Percentiles rank a stretch among this genome's conserved stretches.
These are phyloP conservation scores for Camptogramma bilineatum DNA, from an alignment of 2,888 invertebrate genomes.

Conservation along the genomic window DNA sequence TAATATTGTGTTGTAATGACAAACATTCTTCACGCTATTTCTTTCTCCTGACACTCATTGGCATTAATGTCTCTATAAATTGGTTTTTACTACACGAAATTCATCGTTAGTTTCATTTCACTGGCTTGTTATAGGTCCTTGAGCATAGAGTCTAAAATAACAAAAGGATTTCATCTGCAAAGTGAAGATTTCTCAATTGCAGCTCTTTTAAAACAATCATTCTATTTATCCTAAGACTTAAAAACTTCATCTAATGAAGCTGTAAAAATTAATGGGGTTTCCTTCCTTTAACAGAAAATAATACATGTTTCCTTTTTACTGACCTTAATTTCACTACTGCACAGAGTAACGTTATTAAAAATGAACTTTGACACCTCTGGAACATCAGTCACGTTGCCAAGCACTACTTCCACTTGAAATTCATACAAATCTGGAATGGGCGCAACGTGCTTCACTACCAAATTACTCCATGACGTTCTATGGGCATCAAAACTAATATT, in stretches of 20 bases:
- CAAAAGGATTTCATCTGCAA: too few species aligned
- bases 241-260: background rate
- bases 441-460: slow-evolving; percentile 55
- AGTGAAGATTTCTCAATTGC: too few species aligned
- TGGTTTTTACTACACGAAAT: too few species aligned
- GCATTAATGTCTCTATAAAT: too few species aligned
- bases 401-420: slow-evolving; percentile 55
- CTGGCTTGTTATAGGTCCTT: too few species aligned
- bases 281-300: background rate
- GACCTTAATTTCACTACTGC: slow-evolving; percentile 70
- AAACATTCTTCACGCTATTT: too few species aligned
- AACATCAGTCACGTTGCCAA: slow-evolving; percentile 51
- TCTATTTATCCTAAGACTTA: too few species aligned
- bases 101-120: too few species aligned
- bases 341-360: slow-evolving; percentile 68
- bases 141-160: too few species aligned
- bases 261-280: background rate
- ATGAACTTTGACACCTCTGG: slow-evolving; percentile 60
- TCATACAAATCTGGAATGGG: slow-evolving; percentile 56
- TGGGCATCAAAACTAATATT: slow-evolving; percentile 44
- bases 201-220: too few species aligned
- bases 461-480: slow-evolving; percentile 52
- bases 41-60: too few species aligned
- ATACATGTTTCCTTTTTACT: slow-evolving; percentile 7
- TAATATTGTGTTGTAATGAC: too few species aligned